Evolutionary conservation across 2,113 vertebrate genomes (phyloP).

Genomic region (Cariama cristata): DNA sequence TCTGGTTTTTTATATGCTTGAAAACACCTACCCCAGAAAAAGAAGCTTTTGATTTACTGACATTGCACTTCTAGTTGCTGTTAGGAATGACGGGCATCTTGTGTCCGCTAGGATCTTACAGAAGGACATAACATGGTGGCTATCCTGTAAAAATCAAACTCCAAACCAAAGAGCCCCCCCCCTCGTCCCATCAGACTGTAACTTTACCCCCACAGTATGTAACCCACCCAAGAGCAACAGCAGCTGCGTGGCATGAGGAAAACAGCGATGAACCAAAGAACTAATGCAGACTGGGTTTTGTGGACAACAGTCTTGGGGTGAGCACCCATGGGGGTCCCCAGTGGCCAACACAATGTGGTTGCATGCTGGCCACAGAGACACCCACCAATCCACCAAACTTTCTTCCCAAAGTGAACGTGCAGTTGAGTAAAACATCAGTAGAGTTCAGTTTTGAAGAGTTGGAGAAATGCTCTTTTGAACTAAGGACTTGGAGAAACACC

Average conservation of each 20-base stretch:
- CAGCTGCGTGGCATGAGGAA: background rate
- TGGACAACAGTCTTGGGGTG: too few species aligned
- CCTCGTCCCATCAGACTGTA: background rate
- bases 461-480: background rate
- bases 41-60: background rate
- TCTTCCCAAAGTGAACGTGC: background rate
- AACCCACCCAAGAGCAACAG: too few species aligned
- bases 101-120: background rate
- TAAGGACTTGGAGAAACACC: background rate
- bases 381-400: background rate
- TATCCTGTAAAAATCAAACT: background rate
- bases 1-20: background rate
- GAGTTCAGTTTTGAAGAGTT: background rate
- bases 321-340: background rate
- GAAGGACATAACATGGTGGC: background rate
- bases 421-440: background rate
- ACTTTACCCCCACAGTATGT: background rate
- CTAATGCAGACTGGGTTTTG: background rate
- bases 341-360: rapidly evolving
- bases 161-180: background rate
- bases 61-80: background rate
- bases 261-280: background rate
- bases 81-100: background rate
- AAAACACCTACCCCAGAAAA: background rate
- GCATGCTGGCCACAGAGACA: background rate